phyloP scores from a whole-genome alignment of 2,113 vertebrate genomes.

The Apaloderma vittatum region DNA sequence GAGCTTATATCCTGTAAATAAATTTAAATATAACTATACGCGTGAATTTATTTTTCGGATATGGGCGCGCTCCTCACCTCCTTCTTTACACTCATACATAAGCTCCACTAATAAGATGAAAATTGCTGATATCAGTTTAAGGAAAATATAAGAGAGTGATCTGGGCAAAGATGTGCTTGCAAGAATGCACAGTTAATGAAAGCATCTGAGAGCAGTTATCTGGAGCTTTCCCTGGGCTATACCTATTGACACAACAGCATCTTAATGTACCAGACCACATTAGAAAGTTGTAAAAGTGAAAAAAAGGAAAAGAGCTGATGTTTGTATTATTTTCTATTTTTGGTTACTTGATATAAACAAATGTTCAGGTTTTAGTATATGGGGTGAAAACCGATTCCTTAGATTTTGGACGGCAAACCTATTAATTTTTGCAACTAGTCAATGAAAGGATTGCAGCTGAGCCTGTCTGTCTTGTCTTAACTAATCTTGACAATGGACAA shows the following conservation, averaged over 20 bases:
- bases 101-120: neutral
- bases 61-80: too few relatives aligned
- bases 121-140: constrained; percentile 3
- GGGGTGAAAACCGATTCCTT: neutral
- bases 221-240: neutral
- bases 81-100: too few relatives aligned
- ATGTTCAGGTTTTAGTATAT: neutral
- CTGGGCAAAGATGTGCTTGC: neutral
- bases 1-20: too few relatives aligned
- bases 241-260: neutral
- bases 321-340: neutral
- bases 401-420: neutral
- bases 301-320: neutral
- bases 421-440: neutral
- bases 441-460: neutral
- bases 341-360: neutral
- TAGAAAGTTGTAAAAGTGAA: neutral
- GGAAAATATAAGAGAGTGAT: neutral
- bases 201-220: neutral
- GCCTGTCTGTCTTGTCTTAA: neutral
- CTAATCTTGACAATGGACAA: neutral
- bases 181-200: neutral
- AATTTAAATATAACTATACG: too few relatives aligned
- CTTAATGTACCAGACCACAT: neutral
- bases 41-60: too few relatives aligned